Base-by-base conservation (phyloP, 2,113 vertebrate species). In the Piliocolobus tephrosceles region DNA sequence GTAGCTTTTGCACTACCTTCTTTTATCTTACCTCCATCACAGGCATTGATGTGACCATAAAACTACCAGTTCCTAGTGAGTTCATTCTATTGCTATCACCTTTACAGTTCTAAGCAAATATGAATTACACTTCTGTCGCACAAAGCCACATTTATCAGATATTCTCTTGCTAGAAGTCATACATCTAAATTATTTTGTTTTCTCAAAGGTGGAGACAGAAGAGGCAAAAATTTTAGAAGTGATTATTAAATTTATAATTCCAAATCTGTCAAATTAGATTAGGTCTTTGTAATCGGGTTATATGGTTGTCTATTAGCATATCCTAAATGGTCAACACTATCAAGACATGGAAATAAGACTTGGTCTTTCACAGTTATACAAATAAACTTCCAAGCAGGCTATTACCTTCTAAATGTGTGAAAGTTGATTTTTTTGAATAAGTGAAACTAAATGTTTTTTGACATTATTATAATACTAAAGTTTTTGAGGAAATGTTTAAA, bases 131-230 rank as follows among this genome's bases (percentile, higher is more conserved):
- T 32, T 96, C 38, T 88, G 9, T 27, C 30, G 25, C 75, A 87
- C 16, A 73, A 87, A 86, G n/a, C 57, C 35, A 16, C 43, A 93
- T 16, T 43, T 79, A 61, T 47, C 8, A 66, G 8, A 90, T 25
- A 95, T 1, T 83, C n/a, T 92, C 40, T 79, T 90, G 88, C 22
- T 96, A 90, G 88, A 94, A 87, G 22, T 76, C 78, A 96, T 76
- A 95, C 94, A 82, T 61, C 61, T 32, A 95, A 91, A 82, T 80
- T 64, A 91, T 27, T 86, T 92, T 68, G 52, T 94, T 95, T 86
- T 35, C n/a, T 96, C 47, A 93, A 52, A 95, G 17, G 68, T 87
- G 2, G 40, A 96, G 6, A 86, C 30, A 17, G 12, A 87, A 79
- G 22, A 84, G n/a, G 11, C 68, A 81, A 88, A 12, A n/a, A 95